Evolutionary conservation across 2,797 vertebrate species (phyloP), one percentile per base, ranked within the genome.

Genomic region (Fratercula arctica): DNA sequence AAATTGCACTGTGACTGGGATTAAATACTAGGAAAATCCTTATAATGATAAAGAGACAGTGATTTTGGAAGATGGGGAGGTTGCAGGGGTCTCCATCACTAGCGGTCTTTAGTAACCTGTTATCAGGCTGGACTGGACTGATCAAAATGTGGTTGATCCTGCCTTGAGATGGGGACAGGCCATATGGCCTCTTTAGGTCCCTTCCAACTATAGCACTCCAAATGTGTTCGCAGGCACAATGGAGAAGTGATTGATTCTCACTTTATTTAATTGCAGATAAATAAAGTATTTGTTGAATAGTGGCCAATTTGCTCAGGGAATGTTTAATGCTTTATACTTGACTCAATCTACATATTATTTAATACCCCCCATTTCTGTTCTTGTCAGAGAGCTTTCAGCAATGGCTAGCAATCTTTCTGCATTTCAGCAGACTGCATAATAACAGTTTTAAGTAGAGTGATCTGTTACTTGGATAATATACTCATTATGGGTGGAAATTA

Each of bases 191-290:
- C 56, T 35, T 43, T 12, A 70, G 37, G 25, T 75, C n/a, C n/a
- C 29, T 66, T 86, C 39, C 57, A 59, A 31, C 17, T 75, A 21
- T 9, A 73, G 54, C 8, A 31, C 33, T 89, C 39, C 33, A 68
- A 84, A 72, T 19, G 14, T 9, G 3, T 84, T 92, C 76, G 54
- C 78, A 87, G 54, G 41, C 29, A 56, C 16, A 90, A 51, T 21
- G 45, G 17, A 48, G 75, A 89, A 77, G 73, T 41, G 0, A 92
- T 76, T 87, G 73, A 69, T 82, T 92, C 59, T 92, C 28, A 17
- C 29, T 84, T 91, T 66, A 85, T 88, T 95, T 92, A 59, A 93
- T 56, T 85, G 67, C 9, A 37, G 67, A 64, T 89, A 81, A 95
- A 91, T 75, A 85, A 86, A 43, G 21, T 84, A 64, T 76, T 85